Evolutionary conservation across 2,797 vertebrate genomes (phyloP).

Genomic region (Pangasius larnaudii): DNA sequence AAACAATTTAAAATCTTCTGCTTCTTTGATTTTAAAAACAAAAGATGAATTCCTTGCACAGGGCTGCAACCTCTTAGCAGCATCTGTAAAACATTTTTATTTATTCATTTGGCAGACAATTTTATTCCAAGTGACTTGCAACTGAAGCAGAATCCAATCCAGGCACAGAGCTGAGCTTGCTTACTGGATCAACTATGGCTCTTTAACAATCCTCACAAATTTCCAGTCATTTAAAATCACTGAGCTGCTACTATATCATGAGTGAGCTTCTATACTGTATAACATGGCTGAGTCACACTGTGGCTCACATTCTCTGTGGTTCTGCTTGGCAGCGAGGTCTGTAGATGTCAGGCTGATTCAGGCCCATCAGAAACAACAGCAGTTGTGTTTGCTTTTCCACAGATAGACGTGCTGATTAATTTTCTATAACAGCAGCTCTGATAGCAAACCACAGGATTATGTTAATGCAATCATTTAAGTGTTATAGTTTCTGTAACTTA

Average conservation of each 20-base stretch:
- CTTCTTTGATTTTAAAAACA: conserved; percentile 5
- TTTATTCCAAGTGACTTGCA: conserved; percentile 20
- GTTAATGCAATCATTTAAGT: neutral
- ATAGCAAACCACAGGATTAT: neutral
- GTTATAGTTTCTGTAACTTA: neutral
- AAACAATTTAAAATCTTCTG: neutral
- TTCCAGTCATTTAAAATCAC: neutral
- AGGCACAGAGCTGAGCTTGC: neutral
- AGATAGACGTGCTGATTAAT: neutral
- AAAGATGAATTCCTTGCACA: conserved; percentile 15
- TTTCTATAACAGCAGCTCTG: neutral
- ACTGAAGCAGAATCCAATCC: conserved; percentile 11
- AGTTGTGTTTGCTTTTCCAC: neutral
- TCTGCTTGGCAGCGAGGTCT: neutral
- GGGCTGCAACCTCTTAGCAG: neutral
- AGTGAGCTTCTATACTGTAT: neutral
- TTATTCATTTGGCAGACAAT: conserved; percentile 1
- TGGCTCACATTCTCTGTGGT: neutral
- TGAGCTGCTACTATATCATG: neutral
- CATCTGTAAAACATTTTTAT: conserved; percentile 23
- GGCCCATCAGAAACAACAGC: neutral
- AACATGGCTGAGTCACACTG: neutral
- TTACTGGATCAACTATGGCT: neutral
- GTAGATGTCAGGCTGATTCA: conserved; percentile 12
- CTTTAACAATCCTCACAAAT: neutral